Base-by-base conservation (phyloP, 2,797 vertebrate genomes). In the Thamnophis elegans region DNA sequence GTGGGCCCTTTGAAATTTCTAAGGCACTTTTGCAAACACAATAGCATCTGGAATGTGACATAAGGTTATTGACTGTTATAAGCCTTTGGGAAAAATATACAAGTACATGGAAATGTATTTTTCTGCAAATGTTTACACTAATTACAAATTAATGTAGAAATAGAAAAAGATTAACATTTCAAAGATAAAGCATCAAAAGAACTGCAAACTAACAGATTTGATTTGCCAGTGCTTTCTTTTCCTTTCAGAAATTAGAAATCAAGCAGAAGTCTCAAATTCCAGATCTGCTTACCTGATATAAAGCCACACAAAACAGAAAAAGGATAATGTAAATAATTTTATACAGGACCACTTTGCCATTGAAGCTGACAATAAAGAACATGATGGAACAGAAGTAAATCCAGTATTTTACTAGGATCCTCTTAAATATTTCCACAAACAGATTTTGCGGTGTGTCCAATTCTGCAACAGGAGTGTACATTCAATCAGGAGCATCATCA, bases 301-400 rank as follows among this genome's bases (percentile, higher is more conserved):
- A 94, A 93, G 97, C 97, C 47, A 97, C 97, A 47, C 97, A 97
- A 95, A 98, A 96, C 32, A 97, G 94, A 92, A 98, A 98, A 82
- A 98, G 97, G 91, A 98, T 96, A 78, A 97, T 92, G 65, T 97
- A 98, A 90, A 98, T 96, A 89, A 98, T 98, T 97, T 98, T 97
- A 92, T 98, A 98, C 26, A 97, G 97, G 0, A 97, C 97, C 59
- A 97, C 95, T 92, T 97, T 98, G 94, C 98, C 97, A 2, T 95
- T 96, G 94, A 98, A 98, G 96, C 98, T 98, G 96, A 98, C 93
- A 26, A 98, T 92, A 91, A 98, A 98, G 96, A 98, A 98, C 97
- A 98, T 98, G 92, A 96, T 97, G 90, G 97, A 97, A 90, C 98
- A 98, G 96, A 98, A 97, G 88, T 97, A 96, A 93, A 98, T 98